Evolutionary conservation across 1,140 invertebrate genomes (phyloP), one percentile per base, ranked within the genome.

Genomic region (Olivierus martensii): DNA sequence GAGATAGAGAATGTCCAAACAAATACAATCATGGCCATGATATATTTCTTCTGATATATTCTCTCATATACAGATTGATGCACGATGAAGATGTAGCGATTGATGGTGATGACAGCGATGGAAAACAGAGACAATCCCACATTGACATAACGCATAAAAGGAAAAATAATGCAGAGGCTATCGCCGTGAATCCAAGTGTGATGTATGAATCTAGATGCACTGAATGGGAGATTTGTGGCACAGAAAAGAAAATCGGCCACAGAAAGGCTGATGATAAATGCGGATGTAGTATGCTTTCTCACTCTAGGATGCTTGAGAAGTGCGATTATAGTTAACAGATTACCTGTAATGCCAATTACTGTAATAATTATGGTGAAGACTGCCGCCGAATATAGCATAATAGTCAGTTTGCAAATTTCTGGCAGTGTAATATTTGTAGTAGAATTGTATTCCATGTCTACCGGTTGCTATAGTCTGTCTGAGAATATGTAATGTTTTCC

Each of bases 91-190:
- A 59, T 65, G 66, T 69, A 88, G 84, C 87, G 80, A 69, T 89
- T 90, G 44, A 90, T 71, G 14, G 87, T 87, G 60, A 91, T 89
- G 52, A 82, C 83, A 35, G 88, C 84, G 81, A 91, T 89, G 61
- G 83, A 87, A 41, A 89, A 73, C 22, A 91, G 69, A 1, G 84
- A 88, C 12, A 85, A 82, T 2, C 83, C 85, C 12, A 89, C 84
- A 65, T 90, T 90, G 51, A 84, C 85, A 66, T 89, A 89, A 69
- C 88, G 88, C 60, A 89, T 79, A 53, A 90, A 80, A 0, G 86
- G 85, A 68, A 88, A 91, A 63, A 88, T 73, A 65, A 79, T 77
- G 66, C 86, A 89, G 12, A 87, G 72, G 2, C 74, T 73, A 2
- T 79, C 76, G 1, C 85, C 84, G 12, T 88, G 72, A 37, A 81